A percentile compares a stretch with the other conserved stretches of the same genome.
Evolutionary conservation across 2,113 vertebrate species (phyloP).

Genomic region (Callopanchax toddi): DNA sequence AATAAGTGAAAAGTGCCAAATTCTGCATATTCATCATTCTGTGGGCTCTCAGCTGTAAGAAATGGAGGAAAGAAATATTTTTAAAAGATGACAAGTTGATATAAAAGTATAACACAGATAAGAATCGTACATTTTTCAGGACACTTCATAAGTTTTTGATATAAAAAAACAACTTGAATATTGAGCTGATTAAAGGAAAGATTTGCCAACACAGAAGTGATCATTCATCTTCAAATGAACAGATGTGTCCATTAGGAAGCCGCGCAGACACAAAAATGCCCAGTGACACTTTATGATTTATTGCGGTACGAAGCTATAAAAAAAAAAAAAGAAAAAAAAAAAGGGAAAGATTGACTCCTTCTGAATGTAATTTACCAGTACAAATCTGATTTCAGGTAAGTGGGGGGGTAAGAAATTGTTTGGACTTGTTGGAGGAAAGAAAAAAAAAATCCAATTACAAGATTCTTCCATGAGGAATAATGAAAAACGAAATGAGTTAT

Average conservation of each 20-base stretch:
- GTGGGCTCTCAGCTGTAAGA: not conserved
- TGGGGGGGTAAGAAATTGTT: constrained; percentile 52
- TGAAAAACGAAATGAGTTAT: constrained; percentile 70
- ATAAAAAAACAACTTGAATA: constrained; percentile 2
- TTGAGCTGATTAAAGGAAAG: constrained; percentile 26
- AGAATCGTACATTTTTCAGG: not conserved
- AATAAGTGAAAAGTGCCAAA: not conserved
- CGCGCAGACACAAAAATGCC: constrained; percentile 41
- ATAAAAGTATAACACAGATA: not conserved
- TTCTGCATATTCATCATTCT: not conserved
- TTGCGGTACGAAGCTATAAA: constrained; percentile 41
- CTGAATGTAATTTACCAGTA: constrained; percentile 62
- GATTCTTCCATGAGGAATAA: constrained; percentile 59
- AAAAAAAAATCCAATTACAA: constrained; percentile 62
- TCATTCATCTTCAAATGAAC: constrained; percentile 46
- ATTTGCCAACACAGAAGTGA: constrained; percentile 39
- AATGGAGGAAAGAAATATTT: not conserved
- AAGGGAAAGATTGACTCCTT: constrained; percentile 43
- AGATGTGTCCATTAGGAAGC: constrained; percentile 40
- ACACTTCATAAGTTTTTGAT: not conserved
- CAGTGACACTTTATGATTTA: constrained; percentile 48
- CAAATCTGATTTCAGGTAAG: constrained; percentile 66
- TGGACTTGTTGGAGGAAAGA: constrained; percentile 32
- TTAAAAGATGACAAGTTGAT: not conserved
- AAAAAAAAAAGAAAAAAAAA: constrained; percentile 15